Evolutionary conservation across 2,113 vertebrate species (phyloP), one percentile per base, ranked within the genome.

Genomic region (Lycocorax pyrrhopterus): DNA sequence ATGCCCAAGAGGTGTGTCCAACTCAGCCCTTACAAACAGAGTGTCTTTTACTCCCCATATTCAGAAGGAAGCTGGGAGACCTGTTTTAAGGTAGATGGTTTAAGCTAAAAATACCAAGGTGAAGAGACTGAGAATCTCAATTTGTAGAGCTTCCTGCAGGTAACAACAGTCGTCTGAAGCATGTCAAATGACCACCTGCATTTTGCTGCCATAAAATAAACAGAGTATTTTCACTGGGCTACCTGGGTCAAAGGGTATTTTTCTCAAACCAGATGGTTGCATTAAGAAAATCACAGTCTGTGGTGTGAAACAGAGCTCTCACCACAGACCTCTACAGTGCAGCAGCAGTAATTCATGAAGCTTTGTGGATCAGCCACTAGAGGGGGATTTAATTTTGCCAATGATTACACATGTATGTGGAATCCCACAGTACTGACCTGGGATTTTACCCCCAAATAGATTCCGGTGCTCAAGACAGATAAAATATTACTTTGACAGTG

Each of bases 381-480:
- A 94, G 94, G 95, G 93, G 25, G 95, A 64, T 68, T 96, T 81
- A 56, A 96, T 90, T 93, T 94, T 95, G 86, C 80, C 80, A 73
- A 76, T 76, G 62, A 72, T 66, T 46, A 68, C 23, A 30, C 0
- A 0, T 4, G 23, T 22, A 33, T 26, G n/a, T 4, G 0, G 55
- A 77, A 35, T 77, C 55, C 15, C 29, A 51, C 30, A 69, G 63
- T 4, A 77, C 20, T 4, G 33, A 79, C 29, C 41, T 0, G 0
- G 18, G 63, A 56, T 88, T 85, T 80, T 51, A 84, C 29, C 55
- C 95, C 59, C n/a, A 58, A 30, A 94, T 46, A 53, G 8, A 73
- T 75, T 76, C 19, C 35, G 20, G 25, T 66, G n/a, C 46, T 90
- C 11, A 5, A 80, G 58, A 64, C 17, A 69, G 32, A 69, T 17